Evolutionary conservation across 2,797 vertebrate species (phyloP), one percentile per base, ranked within the genome.

Genomic region (Erpetoichthys calabaricus): DNA sequence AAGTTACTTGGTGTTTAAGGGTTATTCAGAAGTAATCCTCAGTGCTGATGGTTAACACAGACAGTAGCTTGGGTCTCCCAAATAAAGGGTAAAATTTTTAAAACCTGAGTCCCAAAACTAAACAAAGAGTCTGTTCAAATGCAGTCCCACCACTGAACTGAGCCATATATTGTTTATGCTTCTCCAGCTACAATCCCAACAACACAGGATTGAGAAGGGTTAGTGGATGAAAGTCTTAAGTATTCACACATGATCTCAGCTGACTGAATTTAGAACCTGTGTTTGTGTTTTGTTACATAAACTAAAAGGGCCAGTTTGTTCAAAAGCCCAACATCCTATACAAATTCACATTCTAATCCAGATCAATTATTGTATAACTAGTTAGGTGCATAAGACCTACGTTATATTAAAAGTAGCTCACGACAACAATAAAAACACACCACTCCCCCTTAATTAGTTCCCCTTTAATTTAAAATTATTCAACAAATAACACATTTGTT

Each of bases 241-340:
- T 66, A 64, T 67, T 59, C 65, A 62, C 65, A 68, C 57, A 52
- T 69, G 70, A 77, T 70, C 64, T 75, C 70, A 75, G 65, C 66
- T 75, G 74, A 80, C 75, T 72, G 66, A 66, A 60, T 67, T 71
- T 72, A 68, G 55, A 59, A 60, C 61, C 64, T 58, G 51, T 55
- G 58, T 25, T 25, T 59, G 50, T 58, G 65, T 55, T 67, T 68
- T 58, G 59, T 44, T 58, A 53, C 62, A 44, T 67, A 65, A 68
- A 67, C 55, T 25, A 45, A 45, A 59, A 57, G 53, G 58, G 51
- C 9, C 56, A n/a, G 59, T 71, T 76, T 80, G 63, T 71, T 73
- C 65, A 67, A 59, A 50, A 51, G 60, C 60, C 61, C 56, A 63
- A 54, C 61, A 25, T 25, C 42, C 59, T 56, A 62, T 62, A 64